Percentiles rank a stretch among this genome's conserved stretches.
Conservation (phyloP, 2,888 invertebrate genomes). For the Apomyelois bistriatella region DNA sequence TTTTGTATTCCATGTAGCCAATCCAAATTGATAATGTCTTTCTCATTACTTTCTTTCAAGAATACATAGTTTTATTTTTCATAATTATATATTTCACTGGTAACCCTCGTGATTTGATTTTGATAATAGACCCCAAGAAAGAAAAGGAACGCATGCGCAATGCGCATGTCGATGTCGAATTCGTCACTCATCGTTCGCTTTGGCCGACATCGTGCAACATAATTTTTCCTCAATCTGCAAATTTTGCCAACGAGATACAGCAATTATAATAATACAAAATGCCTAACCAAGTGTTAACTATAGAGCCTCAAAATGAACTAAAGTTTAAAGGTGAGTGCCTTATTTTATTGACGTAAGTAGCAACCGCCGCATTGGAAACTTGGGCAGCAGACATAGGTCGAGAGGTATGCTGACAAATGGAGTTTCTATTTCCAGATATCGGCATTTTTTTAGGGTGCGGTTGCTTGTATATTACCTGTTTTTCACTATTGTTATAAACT, state of each 20-base stretch:
- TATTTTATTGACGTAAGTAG: slow-evolving; percentile 33
- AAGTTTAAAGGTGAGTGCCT: slow-evolving; percentile 91
- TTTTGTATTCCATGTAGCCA: no score
- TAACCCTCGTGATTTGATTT: slow-evolving; percentile 13
- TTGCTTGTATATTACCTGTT: slow-evolving; percentile 44
- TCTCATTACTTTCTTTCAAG: no score
- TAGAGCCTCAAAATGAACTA: slow-evolving; percentile 93
- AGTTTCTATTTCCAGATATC: slow-evolving; percentile 79
- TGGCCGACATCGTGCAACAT: slow-evolving; percentile 61
- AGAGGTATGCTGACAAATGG: slow-evolving; percentile 74
- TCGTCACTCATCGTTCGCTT: slow-evolving; percentile 58
- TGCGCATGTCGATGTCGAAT: slow-evolving; percentile 60
- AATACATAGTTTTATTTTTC: background rate
- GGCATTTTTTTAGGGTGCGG: slow-evolving; percentile 75
- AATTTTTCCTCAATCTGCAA: slow-evolving; percentile 50
- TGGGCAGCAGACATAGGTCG: slow-evolving; percentile 57
- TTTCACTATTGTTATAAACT: background rate
- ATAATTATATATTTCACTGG: background rate
- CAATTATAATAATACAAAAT: slow-evolving; percentile 77
- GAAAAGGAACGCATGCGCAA: slow-evolving; percentile 36
- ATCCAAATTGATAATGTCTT: no score
- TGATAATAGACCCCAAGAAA: slow-evolving; percentile 17
- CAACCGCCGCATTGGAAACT: slow-evolving; percentile 56
- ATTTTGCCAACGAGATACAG: slow-evolving; percentile 64
- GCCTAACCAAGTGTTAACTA: slow-evolving; percentile 89